These are phyloP conservation scores for Pelobates cultripes DNA, from an alignment of 2,797 vertebrate genomes.

Conservation along the genomic window DNA sequence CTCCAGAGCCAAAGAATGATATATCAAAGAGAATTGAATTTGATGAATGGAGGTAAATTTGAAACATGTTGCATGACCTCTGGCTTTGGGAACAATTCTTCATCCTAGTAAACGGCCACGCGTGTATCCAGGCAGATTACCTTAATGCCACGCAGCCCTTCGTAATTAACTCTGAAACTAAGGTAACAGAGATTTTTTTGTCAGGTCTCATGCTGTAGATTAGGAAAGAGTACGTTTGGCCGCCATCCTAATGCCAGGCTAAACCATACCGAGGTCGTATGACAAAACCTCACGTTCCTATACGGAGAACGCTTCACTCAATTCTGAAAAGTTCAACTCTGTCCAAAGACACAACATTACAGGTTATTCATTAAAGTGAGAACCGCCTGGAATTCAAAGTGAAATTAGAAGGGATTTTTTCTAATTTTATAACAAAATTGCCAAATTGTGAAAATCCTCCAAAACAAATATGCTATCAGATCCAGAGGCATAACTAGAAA, in stretches of 20 bases:
- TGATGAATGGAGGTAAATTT: slow-evolving; percentile 18
- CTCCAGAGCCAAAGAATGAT: not conserved
- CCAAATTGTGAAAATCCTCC: too few relatives aligned
- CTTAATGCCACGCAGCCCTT: slow-evolving; percentile 12
- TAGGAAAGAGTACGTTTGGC: not conserved
- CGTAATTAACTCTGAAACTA: not conserved
- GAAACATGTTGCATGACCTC: slow-evolving; percentile 7
- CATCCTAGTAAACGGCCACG: slow-evolving; percentile 7
- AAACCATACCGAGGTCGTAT: not conserved
- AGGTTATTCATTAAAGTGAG: too few relatives aligned
- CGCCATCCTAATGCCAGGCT: not conserved
- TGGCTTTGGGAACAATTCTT: slow-evolving; percentile 8
- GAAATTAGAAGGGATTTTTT: too few relatives aligned
- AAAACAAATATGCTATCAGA: too few relatives aligned
- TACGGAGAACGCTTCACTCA: too few relatives aligned
- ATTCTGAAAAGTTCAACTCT: too few relatives aligned
- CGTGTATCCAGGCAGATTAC: slow-evolving; percentile 11
- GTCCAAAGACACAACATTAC: too few relatives aligned
- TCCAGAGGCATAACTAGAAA: too few relatives aligned
- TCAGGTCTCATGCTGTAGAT: slow-evolving; percentile 1
- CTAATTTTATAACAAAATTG: too few relatives aligned
- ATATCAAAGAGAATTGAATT: not conserved
- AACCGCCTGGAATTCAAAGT: too few relatives aligned
- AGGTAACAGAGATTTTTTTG: slow-evolving; percentile 11
- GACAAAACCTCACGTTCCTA: not conserved